Conservation (phyloP, 2,797 vertebrate genomes). For the Austrolebias charrua region DNA sequence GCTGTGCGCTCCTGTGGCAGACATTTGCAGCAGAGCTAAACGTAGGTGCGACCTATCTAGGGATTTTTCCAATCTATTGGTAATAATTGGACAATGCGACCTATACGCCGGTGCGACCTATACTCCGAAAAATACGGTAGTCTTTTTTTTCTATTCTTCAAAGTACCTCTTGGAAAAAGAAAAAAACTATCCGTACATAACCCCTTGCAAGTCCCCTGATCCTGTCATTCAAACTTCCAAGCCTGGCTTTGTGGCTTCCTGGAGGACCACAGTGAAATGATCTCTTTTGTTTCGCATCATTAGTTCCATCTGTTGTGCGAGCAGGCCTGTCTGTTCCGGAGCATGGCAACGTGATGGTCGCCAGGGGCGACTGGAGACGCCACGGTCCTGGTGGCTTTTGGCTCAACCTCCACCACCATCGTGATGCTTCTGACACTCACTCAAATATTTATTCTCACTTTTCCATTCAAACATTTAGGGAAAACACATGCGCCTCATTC, state of each 20-base stretch:
- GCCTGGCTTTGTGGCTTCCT: constrained; percentile 79
- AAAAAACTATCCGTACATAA: constrained; percentile 68
- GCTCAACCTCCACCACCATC: constrained; percentile 71
- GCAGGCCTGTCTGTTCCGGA: constrained; percentile 79
- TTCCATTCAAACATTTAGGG: constrained; percentile 69
- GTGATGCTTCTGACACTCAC: constrained; percentile 60
- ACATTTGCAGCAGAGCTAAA: too few species aligned
- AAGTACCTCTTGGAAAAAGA: constrained; percentile 56
- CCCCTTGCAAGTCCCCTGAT: constrained; percentile 71
- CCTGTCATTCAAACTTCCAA: constrained; percentile 82
- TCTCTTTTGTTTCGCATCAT: constrained; percentile 91
- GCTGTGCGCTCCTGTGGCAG: too few species aligned
- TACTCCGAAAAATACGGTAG: too few species aligned
- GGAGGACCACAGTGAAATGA: constrained; percentile 81
- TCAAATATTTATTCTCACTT: constrained; percentile 62
- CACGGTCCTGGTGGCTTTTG: constrained; percentile 70
- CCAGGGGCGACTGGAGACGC: constrained; percentile 77
- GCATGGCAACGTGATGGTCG: constrained; percentile 82
- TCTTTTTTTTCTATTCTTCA: constrained; percentile 61
- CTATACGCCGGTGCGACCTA: too few species aligned
- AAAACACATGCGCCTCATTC: constrained; percentile 28
- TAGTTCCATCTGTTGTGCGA: constrained; percentile 89
- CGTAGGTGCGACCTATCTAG: too few species aligned
- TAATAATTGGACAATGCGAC: too few species aligned
- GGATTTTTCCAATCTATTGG: too few species aligned